Evolutionary conservation across 2,113 vertebrate genomes (phyloP).

Genomic region (Salvelinus namaycush): DNA sequence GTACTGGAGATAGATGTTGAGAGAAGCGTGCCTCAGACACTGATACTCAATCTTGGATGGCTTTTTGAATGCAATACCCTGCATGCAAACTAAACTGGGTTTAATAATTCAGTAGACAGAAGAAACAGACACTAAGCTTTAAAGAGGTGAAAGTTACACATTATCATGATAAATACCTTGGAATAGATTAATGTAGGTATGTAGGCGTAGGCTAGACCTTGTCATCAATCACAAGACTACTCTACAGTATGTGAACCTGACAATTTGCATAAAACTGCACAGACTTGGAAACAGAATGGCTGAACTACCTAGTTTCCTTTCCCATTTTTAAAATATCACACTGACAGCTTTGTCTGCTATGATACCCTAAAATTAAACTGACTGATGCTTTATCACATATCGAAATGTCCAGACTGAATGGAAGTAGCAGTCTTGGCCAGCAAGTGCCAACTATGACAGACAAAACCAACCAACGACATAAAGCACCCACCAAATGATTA

Average conservation of each 20-base stretch:
- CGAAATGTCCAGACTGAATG: not conserved
- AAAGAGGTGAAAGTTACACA: not conserved
- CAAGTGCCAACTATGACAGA: not conserved
- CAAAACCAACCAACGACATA: not conserved
- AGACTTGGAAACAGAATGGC: not conserved
- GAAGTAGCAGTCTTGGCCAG: not conserved
- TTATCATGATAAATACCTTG: not conserved
- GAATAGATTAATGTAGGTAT: not conserved
- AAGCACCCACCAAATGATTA: no score
- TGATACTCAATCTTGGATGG: not conserved
- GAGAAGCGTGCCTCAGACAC: conserved; percentile 16
- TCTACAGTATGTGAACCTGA: not conserved
- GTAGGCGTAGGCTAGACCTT: no score
- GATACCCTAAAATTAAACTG: not conserved
- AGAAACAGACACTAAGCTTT: not conserved
- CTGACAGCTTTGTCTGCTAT: not conserved
- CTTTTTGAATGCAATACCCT: not conserved
- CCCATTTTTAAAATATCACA: not conserved
- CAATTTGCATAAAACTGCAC: not conserved
- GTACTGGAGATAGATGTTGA: conserved; percentile 29
- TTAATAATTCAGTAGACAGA: not conserved
- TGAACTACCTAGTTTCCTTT: not conserved
- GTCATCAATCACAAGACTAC: not conserved
- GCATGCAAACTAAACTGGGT: not conserved
- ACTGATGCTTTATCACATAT: not conserved